These are phyloP conservation scores for Prunella himalayana DNA, from an alignment of 2,113 vertebrate species.

Conservation along the genomic window DNA sequence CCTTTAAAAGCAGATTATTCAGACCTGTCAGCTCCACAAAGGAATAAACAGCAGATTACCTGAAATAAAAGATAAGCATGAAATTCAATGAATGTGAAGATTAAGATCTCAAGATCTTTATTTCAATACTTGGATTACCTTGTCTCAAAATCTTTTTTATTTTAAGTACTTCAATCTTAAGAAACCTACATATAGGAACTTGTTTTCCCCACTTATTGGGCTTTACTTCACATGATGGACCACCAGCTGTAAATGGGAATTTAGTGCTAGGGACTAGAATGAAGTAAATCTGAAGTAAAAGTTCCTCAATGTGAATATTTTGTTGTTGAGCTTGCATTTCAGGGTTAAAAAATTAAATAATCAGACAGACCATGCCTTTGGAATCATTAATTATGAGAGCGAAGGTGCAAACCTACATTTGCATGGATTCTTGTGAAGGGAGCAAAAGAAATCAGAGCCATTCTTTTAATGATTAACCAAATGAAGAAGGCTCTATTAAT, in stretches of 20 bases:
- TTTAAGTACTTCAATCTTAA: background rate
- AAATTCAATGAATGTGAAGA: background rate
- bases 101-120: background rate
- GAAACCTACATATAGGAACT: background rate
- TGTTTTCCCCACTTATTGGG: background rate
- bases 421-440: background rate
- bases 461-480: background rate
- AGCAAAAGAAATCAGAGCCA: background rate
- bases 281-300: background rate
- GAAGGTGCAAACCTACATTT: background rate
- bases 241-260: background rate
- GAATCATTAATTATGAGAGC: background rate
- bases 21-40: background rate
- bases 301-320: background rate
- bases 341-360: background rate
- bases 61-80: background rate
- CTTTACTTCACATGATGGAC: background rate
- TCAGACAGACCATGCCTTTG: background rate
- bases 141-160: background rate
- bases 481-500: background rate
- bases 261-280: background rate
- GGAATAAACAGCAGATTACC: background rate
- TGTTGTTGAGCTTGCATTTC: background rate
- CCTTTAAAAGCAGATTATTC: background rate
- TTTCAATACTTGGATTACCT: background rate